A percentile compares a stretch with the other conserved stretches of the same genome.
phyloP scores from a whole-genome alignment of 2,797 vertebrate species.

The Cryptoblepharus egeriae region DNA sequence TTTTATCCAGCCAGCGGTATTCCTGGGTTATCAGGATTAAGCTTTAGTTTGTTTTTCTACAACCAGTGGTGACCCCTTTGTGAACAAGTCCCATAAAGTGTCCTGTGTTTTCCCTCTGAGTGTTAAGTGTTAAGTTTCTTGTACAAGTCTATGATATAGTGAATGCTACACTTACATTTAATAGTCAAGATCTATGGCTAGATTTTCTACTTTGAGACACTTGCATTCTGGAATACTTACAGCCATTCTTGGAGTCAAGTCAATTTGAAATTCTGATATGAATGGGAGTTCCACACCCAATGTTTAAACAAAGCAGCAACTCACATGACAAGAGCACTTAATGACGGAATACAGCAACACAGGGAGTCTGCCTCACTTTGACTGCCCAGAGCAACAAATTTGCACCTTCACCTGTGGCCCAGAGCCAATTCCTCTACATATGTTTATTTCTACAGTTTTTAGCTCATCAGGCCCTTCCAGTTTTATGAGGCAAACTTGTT shows the following conservation, averaged over 20 bases:
- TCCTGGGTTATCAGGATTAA: too few species aligned
- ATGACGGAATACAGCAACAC: constrained; percentile 63
- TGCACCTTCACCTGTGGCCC: constrained; percentile 19
- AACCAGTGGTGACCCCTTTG: not conserved
- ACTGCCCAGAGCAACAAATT: constrained; percentile 51
- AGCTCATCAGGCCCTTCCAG: not conserved
- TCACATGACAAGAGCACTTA: not conserved
- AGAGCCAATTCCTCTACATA: not conserved
- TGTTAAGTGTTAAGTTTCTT: not conserved
- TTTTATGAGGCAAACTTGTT: not conserved
- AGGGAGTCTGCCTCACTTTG: constrained; percentile 26
- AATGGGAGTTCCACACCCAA: constrained; percentile 52
- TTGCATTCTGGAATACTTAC: not conserved
- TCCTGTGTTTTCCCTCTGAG: not conserved
- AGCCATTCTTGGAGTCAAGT: not conserved
- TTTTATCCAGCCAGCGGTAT: too few species aligned
- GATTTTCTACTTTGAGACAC: not conserved
- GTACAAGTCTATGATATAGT: not conserved
- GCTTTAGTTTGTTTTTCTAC: too few species aligned
- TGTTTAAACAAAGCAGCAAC: constrained; percentile 29
- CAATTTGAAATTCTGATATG: not conserved
- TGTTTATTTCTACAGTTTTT: constrained; percentile 10
- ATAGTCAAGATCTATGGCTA: not conserved
- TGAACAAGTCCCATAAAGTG: not conserved
- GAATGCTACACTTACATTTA: constrained; percentile 17